Percentiles rank a stretch among this genome's conserved stretches.
phyloP scores from a whole-genome alignment of 2,797 vertebrate genomes.

The Takifugu ocellatus region DNA sequence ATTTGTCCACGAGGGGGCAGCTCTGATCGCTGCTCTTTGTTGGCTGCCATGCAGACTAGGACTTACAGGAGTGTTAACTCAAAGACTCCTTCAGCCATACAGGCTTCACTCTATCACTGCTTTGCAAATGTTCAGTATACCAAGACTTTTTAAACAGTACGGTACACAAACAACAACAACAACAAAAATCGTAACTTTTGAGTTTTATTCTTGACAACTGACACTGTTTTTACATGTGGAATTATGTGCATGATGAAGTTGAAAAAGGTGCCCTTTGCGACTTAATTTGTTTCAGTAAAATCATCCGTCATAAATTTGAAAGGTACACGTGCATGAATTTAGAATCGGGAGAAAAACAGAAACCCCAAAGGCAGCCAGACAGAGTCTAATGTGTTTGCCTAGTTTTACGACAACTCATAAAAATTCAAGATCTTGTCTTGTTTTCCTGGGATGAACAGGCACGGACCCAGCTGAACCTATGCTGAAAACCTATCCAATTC shows the following conservation, averaged over 20 bases:
- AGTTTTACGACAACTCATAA: conserved; percentile 66
- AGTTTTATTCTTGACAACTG: conserved; percentile 5
- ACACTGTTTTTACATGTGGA: conserved; percentile 1
- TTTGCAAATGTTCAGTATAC: conserved; percentile 40
- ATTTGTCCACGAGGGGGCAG: conserved; percentile 52
- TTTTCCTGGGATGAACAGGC: conserved; percentile 52
- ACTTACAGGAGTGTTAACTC: conserved; percentile 63
- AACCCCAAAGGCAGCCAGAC: conserved; percentile 56
- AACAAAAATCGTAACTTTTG: not conserved
- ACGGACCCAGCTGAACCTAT: conserved; percentile 55
- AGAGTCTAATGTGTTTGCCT: conserved; percentile 56
- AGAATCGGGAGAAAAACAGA: conserved; percentile 38
- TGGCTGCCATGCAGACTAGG: conserved; percentile 52
- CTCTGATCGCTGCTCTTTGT: conserved; percentile 50
- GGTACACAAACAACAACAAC: conserved; percentile 15
- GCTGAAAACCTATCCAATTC: conserved; percentile 19
- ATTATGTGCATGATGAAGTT: no score
- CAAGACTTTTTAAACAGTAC: conserved; percentile 42
- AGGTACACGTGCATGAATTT: conserved; percentile 16
- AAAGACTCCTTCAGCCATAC: conserved; percentile 54
- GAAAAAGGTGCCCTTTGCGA: conserved; percentile 4
- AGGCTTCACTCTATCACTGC: conserved; percentile 49
- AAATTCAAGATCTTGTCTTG: conserved; percentile 53
- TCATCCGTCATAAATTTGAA: conserved; percentile 4
- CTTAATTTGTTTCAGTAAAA: not conserved